Base-by-base conservation (phyloP, 2,797 vertebrate genomes). In the Erethizon dorsatum region DNA sequence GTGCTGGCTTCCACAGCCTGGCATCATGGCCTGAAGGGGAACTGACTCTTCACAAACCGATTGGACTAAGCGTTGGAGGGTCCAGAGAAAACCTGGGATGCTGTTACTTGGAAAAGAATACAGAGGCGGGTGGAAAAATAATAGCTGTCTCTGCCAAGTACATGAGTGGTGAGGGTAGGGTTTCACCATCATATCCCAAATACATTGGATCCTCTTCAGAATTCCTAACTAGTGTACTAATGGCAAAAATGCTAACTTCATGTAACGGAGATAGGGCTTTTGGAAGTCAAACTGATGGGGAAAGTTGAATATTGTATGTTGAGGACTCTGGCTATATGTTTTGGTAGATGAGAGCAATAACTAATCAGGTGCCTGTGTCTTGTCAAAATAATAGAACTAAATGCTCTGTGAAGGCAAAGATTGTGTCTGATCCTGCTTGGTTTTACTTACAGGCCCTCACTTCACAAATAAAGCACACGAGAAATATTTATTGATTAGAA, bases 401-500 rank as follows among this genome's bases (percentile, higher is more conserved):
- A 92, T 88, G 28, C 45, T 92, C 56, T 37, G 13, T 75, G 59
- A 91, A 83, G 71, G 57, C n/a, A 78, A 78, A 56, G 59, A 45
- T 28, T 78, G 37, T 73, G 17, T 50, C 54, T 73, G 86, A 52
- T 28, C 17, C 5, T 80, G 54, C 52, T 86, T 88, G 45, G 18
- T 82, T 90, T 95, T 90, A 57, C 54, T 84, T 67, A 52, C 28
- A 80, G 20, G 12, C 8, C 15, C 14, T 75, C 41, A 13, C 17
- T 78, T 57, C 56, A 61, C 26, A 90, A 54, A 84, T 24, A 73
- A 52, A 77, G 31, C 33, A 92, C 22, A 12, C 20, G 61, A 90
- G 77, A 90, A 96, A 71, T 59, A 67, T 57, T 79, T 83, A 61
- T 17, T 50, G 52, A 45, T 84, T 75, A 78, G 84, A 92, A 33